Conservation (phyloP, 1,140 invertebrate genomes). For the Drosophila malerkotliana region DNA sequence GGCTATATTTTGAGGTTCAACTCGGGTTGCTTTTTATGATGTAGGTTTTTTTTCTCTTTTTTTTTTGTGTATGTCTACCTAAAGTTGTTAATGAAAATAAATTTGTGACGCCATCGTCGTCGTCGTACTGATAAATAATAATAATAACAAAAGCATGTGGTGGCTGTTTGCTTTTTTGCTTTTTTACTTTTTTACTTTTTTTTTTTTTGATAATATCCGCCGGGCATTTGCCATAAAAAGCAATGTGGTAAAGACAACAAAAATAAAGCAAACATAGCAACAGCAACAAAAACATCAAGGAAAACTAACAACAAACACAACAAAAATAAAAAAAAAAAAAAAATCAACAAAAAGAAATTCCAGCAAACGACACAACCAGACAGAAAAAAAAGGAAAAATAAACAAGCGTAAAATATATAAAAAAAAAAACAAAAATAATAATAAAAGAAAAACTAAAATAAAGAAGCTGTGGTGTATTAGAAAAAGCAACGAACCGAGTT, state of each 20-base stretch:
- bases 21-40: too few relatives aligned
- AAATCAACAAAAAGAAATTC: slow-evolving; percentile 9
- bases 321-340: not conserved
- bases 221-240: slow-evolving; percentile 60
- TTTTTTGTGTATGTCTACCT: slow-evolving; percentile 17
- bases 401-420: not conserved
- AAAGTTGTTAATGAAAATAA: slow-evolving; percentile 77
- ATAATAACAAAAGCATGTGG: slow-evolving; percentile 46
- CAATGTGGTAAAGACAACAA: slow-evolving; percentile 11
- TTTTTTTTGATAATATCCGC: slow-evolving; percentile 69
- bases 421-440: not conserved
- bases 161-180: too few relatives aligned
- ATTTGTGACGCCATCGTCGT: slow-evolving; percentile 54
- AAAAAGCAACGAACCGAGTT: slow-evolving; percentile 10
- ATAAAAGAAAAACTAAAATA: not conserved
- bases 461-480: slow-evolving; percentile 26
- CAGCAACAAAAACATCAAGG: slow-evolving; percentile 4
- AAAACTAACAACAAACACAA: slow-evolving; percentile 28
- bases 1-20: slow-evolving; percentile 1
- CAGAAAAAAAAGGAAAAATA: slow-evolving; percentile 4
- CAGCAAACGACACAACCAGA: slow-evolving; percentile 25
- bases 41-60: not conserved
- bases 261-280: slow-evolving; percentile 15
- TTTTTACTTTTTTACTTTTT: slow-evolving; percentile 27
- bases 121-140: slow-evolving; percentile 68